Percentiles rank a stretch among this genome's conserved stretches.
Evolutionary conservation across 2,113 vertebrate species (phyloP).

Genomic region (Promerops cafer): DNA sequence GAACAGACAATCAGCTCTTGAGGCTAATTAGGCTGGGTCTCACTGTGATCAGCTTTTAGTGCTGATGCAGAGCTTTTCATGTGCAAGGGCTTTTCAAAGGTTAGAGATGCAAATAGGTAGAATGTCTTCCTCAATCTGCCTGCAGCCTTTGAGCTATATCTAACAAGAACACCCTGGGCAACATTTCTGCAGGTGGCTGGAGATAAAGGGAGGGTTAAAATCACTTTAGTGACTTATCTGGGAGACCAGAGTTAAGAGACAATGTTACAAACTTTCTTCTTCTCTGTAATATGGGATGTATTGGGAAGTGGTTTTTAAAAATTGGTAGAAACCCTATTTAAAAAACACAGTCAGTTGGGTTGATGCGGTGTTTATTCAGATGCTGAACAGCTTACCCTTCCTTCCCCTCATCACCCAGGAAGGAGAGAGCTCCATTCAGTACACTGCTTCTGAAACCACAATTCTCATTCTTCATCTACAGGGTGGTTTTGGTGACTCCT

Average conservation of each 20-base stretch:
- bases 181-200: not conserved
- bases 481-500: not conserved
- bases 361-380: conserved; percentile 48
- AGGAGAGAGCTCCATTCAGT: not conserved
- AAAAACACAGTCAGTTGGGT: not conserved
- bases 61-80: not conserved
- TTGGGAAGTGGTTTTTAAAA: not conserved
- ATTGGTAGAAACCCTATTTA: not conserved
- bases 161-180: not conserved
- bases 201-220: not conserved
- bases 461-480: not conserved
- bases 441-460: not conserved
- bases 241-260: not conserved
- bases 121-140: not conserved
- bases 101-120: not conserved
- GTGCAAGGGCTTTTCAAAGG: not conserved
- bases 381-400: conserved; percentile 26
- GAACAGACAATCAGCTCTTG: not conserved
- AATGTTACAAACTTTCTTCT: not conserved
- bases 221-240: accelerated
- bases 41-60: not conserved
- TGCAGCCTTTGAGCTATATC: not conserved
- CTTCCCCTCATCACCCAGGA: not conserved
- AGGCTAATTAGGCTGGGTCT: not conserved
- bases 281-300: not conserved